Evolutionary conservation across 2,113 vertebrate genomes (phyloP).

Genomic region (Ranitomeya variabilis): DNA sequence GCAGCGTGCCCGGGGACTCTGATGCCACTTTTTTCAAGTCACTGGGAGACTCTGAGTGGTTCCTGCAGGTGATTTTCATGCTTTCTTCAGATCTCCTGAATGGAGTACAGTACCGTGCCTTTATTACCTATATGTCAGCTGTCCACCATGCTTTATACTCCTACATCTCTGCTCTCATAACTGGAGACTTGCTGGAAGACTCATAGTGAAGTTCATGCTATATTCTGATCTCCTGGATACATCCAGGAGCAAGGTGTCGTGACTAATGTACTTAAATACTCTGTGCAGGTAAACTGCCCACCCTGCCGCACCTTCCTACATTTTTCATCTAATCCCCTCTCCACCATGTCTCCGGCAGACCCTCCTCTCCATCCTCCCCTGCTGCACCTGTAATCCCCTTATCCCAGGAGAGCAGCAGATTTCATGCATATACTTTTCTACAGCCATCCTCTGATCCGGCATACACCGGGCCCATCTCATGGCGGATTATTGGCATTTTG

Average conservation of each 20-base stretch:
- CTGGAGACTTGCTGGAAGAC: background rate
- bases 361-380: too few species aligned
- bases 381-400: too few species aligned
- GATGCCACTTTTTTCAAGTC: slow-evolving; percentile 92
- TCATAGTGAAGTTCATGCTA: background rate
- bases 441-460: background rate
- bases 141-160: background rate
- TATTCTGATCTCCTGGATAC: too few species aligned
- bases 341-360: too few species aligned
- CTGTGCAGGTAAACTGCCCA: background rate
- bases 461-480: background rate
- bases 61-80: slow-evolving; percentile 83
- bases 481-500: background rate
- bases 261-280: background rate
- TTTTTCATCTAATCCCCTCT: background rate
- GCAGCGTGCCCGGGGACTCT: slow-evolving; percentile 80
- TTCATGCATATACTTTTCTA: too few species aligned
- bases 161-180: background rate
- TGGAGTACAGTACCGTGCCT: slow-evolving; percentile 58
- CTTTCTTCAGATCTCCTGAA: background rate
- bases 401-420: too few species aligned
- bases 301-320: background rate
- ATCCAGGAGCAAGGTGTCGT: too few species aligned
- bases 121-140: background rate
- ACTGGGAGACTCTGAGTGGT: slow-evolving; percentile 94